Evolutionary conservation across 2,113 vertebrate species (phyloP).

Genomic region (Ptyas mucosa): DNA sequence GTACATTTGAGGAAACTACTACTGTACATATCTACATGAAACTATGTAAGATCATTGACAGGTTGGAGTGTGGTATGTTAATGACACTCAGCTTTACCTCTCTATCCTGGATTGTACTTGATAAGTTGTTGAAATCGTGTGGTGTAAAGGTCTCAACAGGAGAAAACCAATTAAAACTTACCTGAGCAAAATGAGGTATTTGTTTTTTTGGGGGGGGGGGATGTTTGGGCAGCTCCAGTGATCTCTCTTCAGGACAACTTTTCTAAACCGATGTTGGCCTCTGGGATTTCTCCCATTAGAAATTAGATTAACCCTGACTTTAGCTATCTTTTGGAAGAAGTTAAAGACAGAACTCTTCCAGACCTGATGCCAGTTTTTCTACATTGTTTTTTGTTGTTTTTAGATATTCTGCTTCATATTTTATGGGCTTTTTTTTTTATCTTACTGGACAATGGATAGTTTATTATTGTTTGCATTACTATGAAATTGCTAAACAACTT

Average conservation of each 20-base stretch:
- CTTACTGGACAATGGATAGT: not conserved
- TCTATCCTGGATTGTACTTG: not conserved
- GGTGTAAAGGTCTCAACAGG: not conserved
- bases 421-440: not conserved
- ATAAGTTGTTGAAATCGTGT: not conserved
- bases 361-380: not conserved
- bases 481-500: not conserved
- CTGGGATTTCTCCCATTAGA: not conserved
- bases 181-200: not conserved
- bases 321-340: not conserved
- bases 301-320: not conserved
- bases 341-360: not conserved
- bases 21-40: not conserved
- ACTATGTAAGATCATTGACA: not conserved
- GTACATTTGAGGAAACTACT: not conserved
- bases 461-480: not conserved
- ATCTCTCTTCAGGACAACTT: not conserved
- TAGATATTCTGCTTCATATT: not conserved
- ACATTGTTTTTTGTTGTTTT: not conserved
- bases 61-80: not conserved
- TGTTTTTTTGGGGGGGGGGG: not conserved
- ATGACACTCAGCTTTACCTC: not conserved
- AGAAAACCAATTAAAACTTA: not conserved
- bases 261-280: not conserved
- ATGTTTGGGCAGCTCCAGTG: not conserved